Base-by-base conservation (phyloP, 2,888 invertebrate species). In the Muscina levida region DNA sequence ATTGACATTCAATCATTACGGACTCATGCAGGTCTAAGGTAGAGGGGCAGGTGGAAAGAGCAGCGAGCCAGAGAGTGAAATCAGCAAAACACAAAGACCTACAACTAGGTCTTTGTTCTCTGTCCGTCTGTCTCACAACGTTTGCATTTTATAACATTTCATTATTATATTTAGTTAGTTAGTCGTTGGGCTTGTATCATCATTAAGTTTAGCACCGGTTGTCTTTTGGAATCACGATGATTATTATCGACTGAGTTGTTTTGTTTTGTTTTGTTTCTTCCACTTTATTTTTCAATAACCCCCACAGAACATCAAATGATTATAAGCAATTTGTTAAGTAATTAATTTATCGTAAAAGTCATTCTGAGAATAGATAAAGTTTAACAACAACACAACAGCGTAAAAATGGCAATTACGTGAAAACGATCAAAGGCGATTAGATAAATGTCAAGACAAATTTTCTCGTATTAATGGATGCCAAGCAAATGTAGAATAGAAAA, bases 1-100 rank as follows among this genome's bases (percentile, higher is more conserved):
- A 76, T 39, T 72, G 79, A 56, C 72, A 76, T 68, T 75, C 67
- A 76, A 79, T 70, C 75, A 79, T 71, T 68, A 71, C 6, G 3
- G 4, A 31, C 31, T 31, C 31, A 31, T 31, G 31, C 8, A 8
- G 31, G 31, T 31, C 44, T 44, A 37, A 37, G 37, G 37, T 31
- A 31, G 44, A 4, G 44, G 44, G 44, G n/a, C 44, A 37, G 44
- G 44, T 2, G 2, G n/a, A 2, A 44, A 2, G 11, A 8, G 44
- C 2, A 44, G 44, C n/a, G 44, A n/a, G 37, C 37, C 31, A 31
- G 44, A 13, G 4, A 13, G 44, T 10, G 44, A 11, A 37, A n/a
- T n/a, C n/a, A n/a, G n/a, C n/a, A n/a, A n/a, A n/a, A n/a, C n/a
- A n/a, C n/a, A n/a, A n/a, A n/a, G n/a, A n/a, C n/a, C n/a, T n/a